These are phyloP conservation scores for Chromobotia macracanthus DNA, from an alignment of 2,797 vertebrate species.

Conservation along the genomic window DNA sequence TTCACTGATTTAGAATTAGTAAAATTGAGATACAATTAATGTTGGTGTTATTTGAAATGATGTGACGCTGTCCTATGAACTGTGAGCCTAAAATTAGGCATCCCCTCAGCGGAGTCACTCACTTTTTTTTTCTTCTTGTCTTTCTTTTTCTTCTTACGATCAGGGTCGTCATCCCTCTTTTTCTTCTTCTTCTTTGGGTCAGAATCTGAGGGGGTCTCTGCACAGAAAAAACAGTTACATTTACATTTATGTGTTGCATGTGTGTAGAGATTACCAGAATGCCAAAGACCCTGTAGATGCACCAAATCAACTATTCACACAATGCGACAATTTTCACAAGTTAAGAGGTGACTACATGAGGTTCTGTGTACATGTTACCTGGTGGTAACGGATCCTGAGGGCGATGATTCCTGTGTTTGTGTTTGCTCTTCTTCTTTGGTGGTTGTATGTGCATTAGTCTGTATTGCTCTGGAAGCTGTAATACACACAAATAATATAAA, in stretches of 20 bases:
- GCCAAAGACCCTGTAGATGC: background rate
- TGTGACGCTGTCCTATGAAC: background rate
- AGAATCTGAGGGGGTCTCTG: slow-evolving; percentile 94
- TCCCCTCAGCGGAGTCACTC: background rate
- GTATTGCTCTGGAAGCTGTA: slow-evolving; percentile 92
- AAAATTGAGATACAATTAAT: too few species aligned
- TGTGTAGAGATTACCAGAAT: background rate
- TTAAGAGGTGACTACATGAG: too few species aligned
- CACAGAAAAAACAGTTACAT: background rate
- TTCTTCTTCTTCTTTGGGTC: slow-evolving; percentile 99
- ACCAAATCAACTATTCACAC: too few species aligned
- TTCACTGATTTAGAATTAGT: too few species aligned
- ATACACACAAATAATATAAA: background rate
- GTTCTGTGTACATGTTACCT: slow-evolving; percentile 71
- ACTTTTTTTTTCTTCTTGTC: slow-evolving; percentile 99
- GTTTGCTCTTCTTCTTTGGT: slow-evolving; percentile 96
- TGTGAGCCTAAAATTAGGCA: background rate
- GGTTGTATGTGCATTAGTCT: slow-evolving; percentile 98
- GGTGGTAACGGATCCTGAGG: slow-evolving; percentile 93
- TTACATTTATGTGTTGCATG: background rate
- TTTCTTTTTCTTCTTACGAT: slow-evolving; percentile 96
- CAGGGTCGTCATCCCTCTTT: slow-evolving; percentile 95
- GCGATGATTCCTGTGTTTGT: slow-evolving; percentile 94
- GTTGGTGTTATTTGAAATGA: too few species aligned
- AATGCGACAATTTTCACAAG: too few species aligned